phyloP scores from a whole-genome alignment of 2,113 vertebrate species.

The Picathartes gymnocephalus region DNA sequence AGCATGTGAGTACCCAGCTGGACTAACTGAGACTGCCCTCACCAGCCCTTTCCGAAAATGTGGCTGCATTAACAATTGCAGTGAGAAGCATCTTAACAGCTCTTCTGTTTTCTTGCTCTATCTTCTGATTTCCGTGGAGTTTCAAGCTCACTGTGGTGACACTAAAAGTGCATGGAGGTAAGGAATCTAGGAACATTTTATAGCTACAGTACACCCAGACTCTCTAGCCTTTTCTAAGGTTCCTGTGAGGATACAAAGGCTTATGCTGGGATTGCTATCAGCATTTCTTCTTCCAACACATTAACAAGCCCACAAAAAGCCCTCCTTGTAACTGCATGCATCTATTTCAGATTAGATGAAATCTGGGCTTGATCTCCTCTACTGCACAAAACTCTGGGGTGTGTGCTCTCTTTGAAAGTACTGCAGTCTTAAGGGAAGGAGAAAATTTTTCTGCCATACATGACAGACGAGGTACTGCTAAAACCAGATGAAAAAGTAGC shows the following conservation, averaged over 20 bases:
- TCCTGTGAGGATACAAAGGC: background rate
- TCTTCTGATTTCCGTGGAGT: background rate
- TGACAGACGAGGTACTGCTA: background rate
- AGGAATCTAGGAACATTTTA: background rate
- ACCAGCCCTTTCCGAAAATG: background rate
- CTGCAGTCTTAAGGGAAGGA: background rate
- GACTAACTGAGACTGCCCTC: background rate
- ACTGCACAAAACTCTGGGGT: background rate
- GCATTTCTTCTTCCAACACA: background rate
- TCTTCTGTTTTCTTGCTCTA: background rate
- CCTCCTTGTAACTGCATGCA: background rate
- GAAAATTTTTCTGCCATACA: background rate
- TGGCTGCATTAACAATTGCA: background rate
- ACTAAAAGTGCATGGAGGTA: background rate
- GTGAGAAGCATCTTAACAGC: background rate
- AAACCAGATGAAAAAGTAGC: background rate
- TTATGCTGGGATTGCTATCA: background rate
- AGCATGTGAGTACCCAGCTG: background rate
- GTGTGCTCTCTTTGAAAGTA: background rate
- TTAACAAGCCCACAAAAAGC: background rate
- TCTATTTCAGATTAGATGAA: background rate
- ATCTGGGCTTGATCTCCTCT: background rate
- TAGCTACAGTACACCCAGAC: background rate
- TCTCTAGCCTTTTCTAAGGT: background rate
- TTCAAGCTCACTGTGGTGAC: background rate